Conservation (phyloP, 2,888 invertebrate genomes). For the Drosophila mimica region DNA sequence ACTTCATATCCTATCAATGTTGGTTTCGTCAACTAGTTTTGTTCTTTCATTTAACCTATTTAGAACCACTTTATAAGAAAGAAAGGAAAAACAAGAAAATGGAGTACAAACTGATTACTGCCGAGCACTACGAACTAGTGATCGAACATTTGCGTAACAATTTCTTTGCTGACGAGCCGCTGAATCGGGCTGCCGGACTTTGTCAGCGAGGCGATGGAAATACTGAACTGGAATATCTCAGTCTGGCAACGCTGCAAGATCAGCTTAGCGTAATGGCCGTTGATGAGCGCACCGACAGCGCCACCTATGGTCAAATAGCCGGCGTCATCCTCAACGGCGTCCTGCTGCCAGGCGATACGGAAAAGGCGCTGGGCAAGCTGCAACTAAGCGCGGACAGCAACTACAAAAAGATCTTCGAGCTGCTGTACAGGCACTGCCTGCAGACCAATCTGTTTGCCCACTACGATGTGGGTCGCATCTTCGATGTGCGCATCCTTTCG, state of each 20-base stretch:
- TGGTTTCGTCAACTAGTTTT: neutral
- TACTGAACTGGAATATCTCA: slow-evolving; percentile 90
- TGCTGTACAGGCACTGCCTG: slow-evolving; percentile 90
- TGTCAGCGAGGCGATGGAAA: slow-evolving; percentile 90
- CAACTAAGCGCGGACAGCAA: slow-evolving; percentile 88
- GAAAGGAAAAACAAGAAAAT: slow-evolving; percentile 45
- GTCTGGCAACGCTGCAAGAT: slow-evolving; percentile 90
- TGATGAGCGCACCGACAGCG: slow-evolving; percentile 80
- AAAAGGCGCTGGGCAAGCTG: slow-evolving; percentile 89
- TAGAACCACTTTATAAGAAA: neutral
- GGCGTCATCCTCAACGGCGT: slow-evolving; percentile 93
- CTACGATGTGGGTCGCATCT: slow-evolving; percentile 89
- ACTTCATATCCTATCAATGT: neutral
- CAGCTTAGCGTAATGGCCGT: slow-evolving; percentile 90
- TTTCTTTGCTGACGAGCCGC: slow-evolving; percentile 93
- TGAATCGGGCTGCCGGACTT: slow-evolving; percentile 91
- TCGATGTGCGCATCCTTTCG: slow-evolving; percentile 93
- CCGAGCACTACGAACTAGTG: slow-evolving; percentile 86
- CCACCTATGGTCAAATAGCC: slow-evolving; percentile 88
- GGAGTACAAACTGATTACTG: slow-evolving; percentile 83
- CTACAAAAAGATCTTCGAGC: slow-evolving; percentile 91
- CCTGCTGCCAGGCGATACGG: slow-evolving; percentile 89
- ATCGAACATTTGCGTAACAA: slow-evolving; percentile 90
- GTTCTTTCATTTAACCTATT: neutral
- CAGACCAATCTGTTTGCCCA: slow-evolving; percentile 89